phyloP scores from a whole-genome alignment of 2,797 vertebrate genomes.

The Coregonus sp. region DNA sequence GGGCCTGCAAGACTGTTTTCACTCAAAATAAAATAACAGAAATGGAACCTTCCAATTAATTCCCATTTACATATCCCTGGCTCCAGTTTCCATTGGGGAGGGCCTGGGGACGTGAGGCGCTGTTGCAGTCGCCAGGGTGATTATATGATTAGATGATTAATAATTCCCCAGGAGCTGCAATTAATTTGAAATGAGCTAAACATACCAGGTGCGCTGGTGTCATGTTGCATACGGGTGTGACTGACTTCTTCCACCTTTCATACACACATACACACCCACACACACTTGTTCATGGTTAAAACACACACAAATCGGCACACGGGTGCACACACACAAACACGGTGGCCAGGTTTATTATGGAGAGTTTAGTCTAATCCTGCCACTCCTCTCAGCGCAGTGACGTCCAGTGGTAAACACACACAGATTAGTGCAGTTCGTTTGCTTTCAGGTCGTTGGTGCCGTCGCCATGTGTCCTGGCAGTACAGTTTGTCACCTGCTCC shows the following conservation, averaged over 20 bases:
- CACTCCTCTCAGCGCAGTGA: conserved; percentile 15
- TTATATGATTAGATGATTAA: conserved; percentile 86
- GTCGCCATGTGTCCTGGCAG: conserved; percentile 7
- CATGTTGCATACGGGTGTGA: conserved; percentile 10
- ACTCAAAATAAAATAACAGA: conserved; percentile 81
- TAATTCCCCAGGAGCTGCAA: conserved; percentile 70
- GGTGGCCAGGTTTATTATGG: conserved; percentile 3
- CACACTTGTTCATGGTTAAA: conserved; percentile 25
- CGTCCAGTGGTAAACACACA: conserved; percentile 16
- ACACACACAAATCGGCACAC: conserved; percentile 11
- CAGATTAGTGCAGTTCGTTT: conserved; percentile 38
- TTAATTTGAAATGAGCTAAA: conserved; percentile 76
- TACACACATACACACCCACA: conserved; percentile 31
- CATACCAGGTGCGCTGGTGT: conserved; percentile 47
- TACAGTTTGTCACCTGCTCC: conserved; percentile 36
- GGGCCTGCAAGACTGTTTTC: conserved; percentile 83
- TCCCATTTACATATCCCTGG: conserved; percentile 88
- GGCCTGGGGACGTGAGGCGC: conserved; percentile 64
- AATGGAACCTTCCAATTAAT: conserved; percentile 83
- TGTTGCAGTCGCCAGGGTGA: conserved; percentile 68
- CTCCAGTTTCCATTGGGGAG: conserved; percentile 65
- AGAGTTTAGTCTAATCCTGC: neutral
- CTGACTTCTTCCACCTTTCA: conserved; percentile 13
- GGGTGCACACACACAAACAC: neutral
- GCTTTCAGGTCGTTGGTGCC: conserved; percentile 26